phyloP scores from a whole-genome alignment of 1,140 invertebrate genomes.

The Periplaneta americana region DNA sequence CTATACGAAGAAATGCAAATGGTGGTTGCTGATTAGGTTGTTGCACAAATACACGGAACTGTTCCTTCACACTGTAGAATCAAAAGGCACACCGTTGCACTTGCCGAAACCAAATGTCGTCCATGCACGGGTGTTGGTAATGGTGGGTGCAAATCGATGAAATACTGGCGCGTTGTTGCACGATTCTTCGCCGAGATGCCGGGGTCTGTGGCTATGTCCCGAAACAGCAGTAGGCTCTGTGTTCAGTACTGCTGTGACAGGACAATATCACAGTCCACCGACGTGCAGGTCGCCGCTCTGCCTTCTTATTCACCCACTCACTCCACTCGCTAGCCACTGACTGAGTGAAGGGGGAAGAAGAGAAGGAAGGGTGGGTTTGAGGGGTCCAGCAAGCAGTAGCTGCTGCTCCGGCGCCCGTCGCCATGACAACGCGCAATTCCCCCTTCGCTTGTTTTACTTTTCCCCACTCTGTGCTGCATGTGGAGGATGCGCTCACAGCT shows the following conservation, averaged over 20 bases:
- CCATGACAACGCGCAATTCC: conserved; percentile 5
- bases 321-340: conserved; percentile 6
- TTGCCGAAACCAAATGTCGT: not conserved
- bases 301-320: not conserved
- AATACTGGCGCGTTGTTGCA: not conserved
- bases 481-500: not conserved
- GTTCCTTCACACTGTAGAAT: too few relatives aligned
- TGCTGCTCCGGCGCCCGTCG: conserved; percentile 26
- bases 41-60: too few relatives aligned
- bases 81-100: too few relatives aligned
- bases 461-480: not conserved
- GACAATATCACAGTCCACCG: conserved; percentile 77
- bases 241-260: conserved; percentile 87
- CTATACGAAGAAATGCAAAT: too few relatives aligned
- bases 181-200: not conserved
- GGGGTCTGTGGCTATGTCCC: conserved; percentile 64
- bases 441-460: not conserved
- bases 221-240: conserved; percentile 73
- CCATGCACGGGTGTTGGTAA: too few relatives aligned
- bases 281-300: conserved; percentile 14
- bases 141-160: not conserved
- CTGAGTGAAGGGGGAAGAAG: conserved; percentile 18
- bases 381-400: conserved; percentile 17
- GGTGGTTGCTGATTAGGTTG: too few relatives aligned
- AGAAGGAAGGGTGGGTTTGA: conserved; percentile 14